Evolutionary conservation across 2,113 vertebrate genomes (phyloP), one percentile per base, ranked within the genome.

Genomic region (Zootoca vivipara): DNA sequence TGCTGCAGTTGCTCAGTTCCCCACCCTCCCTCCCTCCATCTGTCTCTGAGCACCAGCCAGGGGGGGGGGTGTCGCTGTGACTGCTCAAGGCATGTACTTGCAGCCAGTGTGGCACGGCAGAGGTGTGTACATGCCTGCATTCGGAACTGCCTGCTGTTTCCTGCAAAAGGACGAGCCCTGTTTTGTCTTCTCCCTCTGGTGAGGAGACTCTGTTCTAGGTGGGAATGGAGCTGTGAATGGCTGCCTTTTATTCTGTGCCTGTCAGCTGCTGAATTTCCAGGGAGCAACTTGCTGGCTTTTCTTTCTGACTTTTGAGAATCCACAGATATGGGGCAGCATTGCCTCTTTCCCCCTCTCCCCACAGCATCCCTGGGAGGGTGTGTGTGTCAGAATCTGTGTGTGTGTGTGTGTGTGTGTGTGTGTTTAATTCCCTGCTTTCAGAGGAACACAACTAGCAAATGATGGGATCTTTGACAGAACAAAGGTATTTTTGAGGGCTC

Each of bases 391-490:
- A 62, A 35, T 15, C 85, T 9, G 13, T 73, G 30, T 15, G 30
- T 83, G 58, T 81, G 81, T 89, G 88, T 89, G 58, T 81, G 81
- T 9, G 13, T 73, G 30, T 15, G 30, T 83, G 58, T 81, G 81
- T 89, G 88, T 89, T 86, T 80, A 70, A 93, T 93, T 93, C 92
- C 93, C 93, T 93, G 91, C 89, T 92, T 91, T 94, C 90, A 83
- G 90, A 86, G 87, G 92, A 93, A 89, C 89, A 90, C 93, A 90
- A 90, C 89, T 84, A 92, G 93, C 96, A 97, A 97, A 98, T 97
- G 97, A 97, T 97, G 97, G 97, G 97, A 95, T 98, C 97, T 96
- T 96, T 97, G 97, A 97, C 97, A 98, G 98, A 98, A 98, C 98
- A 98, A 98, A 98, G 97, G 97, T 89, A 87, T 94, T 94, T 95